A percentile compares a stretch with the other conserved stretches of the same genome.
Evolutionary conservation across 2,113 vertebrate species (phyloP).

Genomic region (Elachura formosa): DNA sequence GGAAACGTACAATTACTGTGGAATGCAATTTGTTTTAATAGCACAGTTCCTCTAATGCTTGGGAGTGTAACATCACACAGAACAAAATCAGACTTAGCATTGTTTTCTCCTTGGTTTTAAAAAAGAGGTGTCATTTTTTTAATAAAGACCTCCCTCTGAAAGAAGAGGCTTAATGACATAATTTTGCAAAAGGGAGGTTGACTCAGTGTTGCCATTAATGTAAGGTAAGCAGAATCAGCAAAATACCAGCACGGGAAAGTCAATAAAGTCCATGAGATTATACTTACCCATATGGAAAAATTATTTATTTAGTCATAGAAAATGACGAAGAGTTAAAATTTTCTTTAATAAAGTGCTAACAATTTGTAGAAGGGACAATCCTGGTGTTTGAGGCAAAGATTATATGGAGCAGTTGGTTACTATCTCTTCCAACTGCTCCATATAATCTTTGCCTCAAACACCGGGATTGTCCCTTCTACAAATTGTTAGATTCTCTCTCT

Average conservation of each 20-base stretch:
- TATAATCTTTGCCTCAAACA: too few species aligned
- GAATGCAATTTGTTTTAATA: background rate
- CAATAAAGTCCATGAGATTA: background rate
- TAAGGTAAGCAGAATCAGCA: background rate
- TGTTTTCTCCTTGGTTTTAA: background rate
- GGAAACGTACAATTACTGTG: background rate
- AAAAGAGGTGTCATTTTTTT: background rate
- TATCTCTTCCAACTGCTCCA: background rate
- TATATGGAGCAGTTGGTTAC: background rate
- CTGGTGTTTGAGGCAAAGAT: background rate
- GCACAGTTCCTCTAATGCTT: background rate
- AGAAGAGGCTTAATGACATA: background rate
- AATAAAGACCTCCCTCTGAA: background rate
- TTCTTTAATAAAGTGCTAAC: background rate
- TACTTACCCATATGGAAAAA: background rate
- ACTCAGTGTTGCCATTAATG: background rate
- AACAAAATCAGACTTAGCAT: background rate
- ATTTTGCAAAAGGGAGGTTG: background rate
- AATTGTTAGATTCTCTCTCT: too few species aligned
- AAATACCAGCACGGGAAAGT: background rate
- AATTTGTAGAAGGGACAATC: background rate
- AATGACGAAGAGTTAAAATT: background rate
- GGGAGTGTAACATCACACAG: background rate
- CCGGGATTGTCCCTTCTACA: too few species aligned
- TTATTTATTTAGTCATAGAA: background rate